Conservation (phyloP, 2,113 vertebrate species). For the Brachyhypopomus occidentalis region DNA sequence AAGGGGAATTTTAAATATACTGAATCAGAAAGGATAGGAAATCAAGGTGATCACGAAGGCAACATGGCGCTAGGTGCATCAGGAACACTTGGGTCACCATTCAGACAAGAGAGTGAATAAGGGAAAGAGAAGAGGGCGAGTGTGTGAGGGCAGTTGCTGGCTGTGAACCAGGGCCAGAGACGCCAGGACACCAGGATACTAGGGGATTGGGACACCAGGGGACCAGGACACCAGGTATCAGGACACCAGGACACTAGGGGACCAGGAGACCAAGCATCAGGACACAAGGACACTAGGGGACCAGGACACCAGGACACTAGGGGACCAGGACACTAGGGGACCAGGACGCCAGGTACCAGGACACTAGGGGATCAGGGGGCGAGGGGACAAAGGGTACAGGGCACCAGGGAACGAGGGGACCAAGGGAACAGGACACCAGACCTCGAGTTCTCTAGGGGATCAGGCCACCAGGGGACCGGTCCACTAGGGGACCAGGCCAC, state of each 20-base stretch:
- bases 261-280: slow-evolving; percentile 15
- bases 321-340: slow-evolving; percentile 24
- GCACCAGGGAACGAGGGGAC: background rate
- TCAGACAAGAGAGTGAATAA: slow-evolving; percentile 54
- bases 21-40: too few relatives aligned
- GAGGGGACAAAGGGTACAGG: slow-evolving; percentile 27
- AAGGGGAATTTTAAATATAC: too few relatives aligned
- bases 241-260: background rate
- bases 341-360: slow-evolving; percentile 1
- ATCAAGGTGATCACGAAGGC: too few relatives aligned
- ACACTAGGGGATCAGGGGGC: background rate
- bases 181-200: slow-evolving; percentile 5
- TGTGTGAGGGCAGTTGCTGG: background rate
- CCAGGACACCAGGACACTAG: slow-evolving; percentile 15
- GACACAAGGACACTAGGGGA: slow-evolving; percentile 19
- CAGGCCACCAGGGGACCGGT: background rate
- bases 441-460: too few relatives aligned
- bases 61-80: too few relatives aligned
- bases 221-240: slow-evolving; percentile 17
- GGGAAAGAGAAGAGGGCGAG: slow-evolving; percentile 40
- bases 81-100: slow-evolving; percentile 13
- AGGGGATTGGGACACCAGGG: background rate
- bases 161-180: slow-evolving; percentile 44
- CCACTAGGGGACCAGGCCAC: slow-evolving; percentile 54
- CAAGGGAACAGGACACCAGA: slow-evolving; percentile 57